Conservation (phyloP, 2,797 vertebrate genomes). For the Sciaenops ocellatus region DNA sequence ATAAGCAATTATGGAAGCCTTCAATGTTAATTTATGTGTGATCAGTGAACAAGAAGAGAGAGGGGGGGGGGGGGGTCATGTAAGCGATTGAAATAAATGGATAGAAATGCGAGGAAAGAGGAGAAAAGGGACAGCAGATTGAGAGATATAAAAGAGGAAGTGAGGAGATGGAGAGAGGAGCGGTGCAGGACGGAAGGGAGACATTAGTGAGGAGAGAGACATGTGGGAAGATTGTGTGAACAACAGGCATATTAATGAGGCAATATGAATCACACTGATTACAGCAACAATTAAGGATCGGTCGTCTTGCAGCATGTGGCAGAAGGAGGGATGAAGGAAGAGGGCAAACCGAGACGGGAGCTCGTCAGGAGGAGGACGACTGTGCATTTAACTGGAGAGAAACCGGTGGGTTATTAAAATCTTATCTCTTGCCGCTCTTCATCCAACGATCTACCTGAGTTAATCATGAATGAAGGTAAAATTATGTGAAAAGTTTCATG, state of each 20-base stretch:
- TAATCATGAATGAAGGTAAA: not conserved
- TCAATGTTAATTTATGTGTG: slow-evolving; percentile 87
- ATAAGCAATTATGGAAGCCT: slow-evolving; percentile 86
- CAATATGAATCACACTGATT: slow-evolving; percentile 86
- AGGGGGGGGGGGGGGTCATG: slow-evolving; percentile 48
- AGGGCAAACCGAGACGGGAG: slow-evolving; percentile 48
- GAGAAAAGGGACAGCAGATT: slow-evolving; percentile 62
- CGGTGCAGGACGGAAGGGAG: slow-evolving; percentile 58
- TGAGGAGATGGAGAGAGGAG: slow-evolving; percentile 61
- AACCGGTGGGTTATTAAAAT: slow-evolving; percentile 33
- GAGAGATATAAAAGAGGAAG: slow-evolving; percentile 67
- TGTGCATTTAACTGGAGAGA: slow-evolving; percentile 35
- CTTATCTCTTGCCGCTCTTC: slow-evolving; percentile 2
- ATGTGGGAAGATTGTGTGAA: slow-evolving; percentile 79
- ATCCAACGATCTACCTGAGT: not conserved
- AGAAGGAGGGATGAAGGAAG: slow-evolving; percentile 64
- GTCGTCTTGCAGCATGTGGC: slow-evolving; percentile 75
- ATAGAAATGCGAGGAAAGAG: slow-evolving; percentile 73
- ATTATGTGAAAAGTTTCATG: not conserved
- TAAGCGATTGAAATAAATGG: slow-evolving; percentile 72
- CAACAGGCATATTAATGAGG: slow-evolving; percentile 87
- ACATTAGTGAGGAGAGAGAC: slow-evolving; percentile 69
- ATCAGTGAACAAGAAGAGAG: slow-evolving; percentile 77
- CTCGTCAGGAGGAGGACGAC: slow-evolving; percentile 32
- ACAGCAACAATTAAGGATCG: slow-evolving; percentile 83